A percentile compares a stretch with the other conserved stretches of the same genome.
These are phyloP conservation scores for Pantherophis alleghaniensis DNA, from an alignment of 2,797 vertebrate genomes.

Conservation along the genomic window DNA sequence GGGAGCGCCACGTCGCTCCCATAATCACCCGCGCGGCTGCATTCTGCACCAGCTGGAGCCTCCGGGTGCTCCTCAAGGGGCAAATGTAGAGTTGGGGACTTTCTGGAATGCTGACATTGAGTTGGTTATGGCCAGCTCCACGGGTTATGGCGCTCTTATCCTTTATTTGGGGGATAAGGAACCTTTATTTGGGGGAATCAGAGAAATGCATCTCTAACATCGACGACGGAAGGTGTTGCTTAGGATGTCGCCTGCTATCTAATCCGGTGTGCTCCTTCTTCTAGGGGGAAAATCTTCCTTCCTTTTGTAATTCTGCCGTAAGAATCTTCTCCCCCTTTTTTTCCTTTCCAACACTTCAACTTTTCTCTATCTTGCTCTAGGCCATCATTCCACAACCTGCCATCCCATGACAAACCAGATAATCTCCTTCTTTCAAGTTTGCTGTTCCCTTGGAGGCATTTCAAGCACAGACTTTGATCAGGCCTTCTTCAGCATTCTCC, in stretches of 20 bases:
- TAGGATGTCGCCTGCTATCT: not conserved
- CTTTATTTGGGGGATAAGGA: not conserved
- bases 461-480: constrained; percentile 31
- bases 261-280: not conserved
- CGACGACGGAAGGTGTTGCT: not conserved
- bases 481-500: not conserved
- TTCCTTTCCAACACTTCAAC: not conserved
- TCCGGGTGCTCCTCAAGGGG: too few relatives aligned
- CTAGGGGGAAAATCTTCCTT: not conserved
- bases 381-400: constrained; percentile 10
- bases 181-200: not conserved
- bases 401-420: constrained; percentile 6
- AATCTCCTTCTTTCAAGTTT: constrained; percentile 32
- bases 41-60: too few relatives aligned
- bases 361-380: constrained; percentile 13
- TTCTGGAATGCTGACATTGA: not conserved
- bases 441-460: constrained; percentile 34
- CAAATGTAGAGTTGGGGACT: too few relatives aligned
- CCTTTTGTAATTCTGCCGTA: not conserved
- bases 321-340: not conserved
- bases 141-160: not conserved
- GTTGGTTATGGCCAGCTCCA: not conserved
- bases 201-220: not conserved
- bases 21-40: too few relatives aligned
- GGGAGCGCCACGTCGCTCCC: too few relatives aligned